phyloP scores from a whole-genome alignment of 2,888 invertebrate species.

The Aporophyla lueneburgensis region DNA sequence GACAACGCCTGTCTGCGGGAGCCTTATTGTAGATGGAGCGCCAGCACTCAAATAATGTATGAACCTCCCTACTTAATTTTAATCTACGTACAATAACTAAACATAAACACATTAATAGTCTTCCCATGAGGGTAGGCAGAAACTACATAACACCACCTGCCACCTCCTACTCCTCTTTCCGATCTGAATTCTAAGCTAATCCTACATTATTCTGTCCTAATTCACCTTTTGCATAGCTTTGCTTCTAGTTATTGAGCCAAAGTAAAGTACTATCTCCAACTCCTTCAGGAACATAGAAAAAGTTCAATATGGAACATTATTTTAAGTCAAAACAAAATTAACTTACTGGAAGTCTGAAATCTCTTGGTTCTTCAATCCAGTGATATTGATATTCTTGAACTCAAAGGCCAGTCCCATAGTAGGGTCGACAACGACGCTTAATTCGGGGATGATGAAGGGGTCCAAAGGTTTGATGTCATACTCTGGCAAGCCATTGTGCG shows the following conservation, averaged over 20 bases:
- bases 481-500: slow-evolving; percentile 76
- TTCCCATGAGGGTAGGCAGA: too few relatives aligned
- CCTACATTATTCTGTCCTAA: neutral
- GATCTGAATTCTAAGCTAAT: too few relatives aligned
- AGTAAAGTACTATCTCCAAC: too few relatives aligned
- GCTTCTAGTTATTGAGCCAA: neutral
- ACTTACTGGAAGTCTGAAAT: slow-evolving; percentile 82
- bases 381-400: slow-evolving; percentile 78
- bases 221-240: neutral
- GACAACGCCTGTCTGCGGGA: too few relatives aligned
- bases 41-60: neutral
- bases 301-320: neutral
- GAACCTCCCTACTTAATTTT: neutral
- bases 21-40: neutral
- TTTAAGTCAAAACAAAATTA: neutral
- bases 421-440: slow-evolving; percentile 70
- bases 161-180: too few relatives aligned
- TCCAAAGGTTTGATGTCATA: slow-evolving; percentile 79
- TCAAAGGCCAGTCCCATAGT: slow-evolving; percentile 71
- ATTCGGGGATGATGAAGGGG: slow-evolving; percentile 75
- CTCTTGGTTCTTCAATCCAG: slow-evolving; percentile 79
- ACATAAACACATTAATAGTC: too few relatives aligned
- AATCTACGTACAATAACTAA: too few relatives aligned
- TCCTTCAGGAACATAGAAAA: too few relatives aligned
- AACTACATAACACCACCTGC: too few relatives aligned